A percentile compares a stretch with the other conserved stretches of the same genome.
These are phyloP conservation scores for Cerastoderma edule DNA, from an alignment of 2,888 invertebrate species.

Conservation along the genomic window DNA sequence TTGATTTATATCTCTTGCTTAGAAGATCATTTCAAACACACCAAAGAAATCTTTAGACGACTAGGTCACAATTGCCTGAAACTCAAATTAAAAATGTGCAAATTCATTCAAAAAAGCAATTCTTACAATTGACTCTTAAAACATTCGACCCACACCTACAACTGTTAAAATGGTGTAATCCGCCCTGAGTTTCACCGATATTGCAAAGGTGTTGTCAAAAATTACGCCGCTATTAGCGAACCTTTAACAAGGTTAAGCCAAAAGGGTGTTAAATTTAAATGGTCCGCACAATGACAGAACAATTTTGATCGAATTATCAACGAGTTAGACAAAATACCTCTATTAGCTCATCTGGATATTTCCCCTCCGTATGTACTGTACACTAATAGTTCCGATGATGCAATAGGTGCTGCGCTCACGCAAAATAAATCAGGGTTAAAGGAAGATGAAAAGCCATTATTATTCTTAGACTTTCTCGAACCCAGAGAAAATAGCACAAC, in stretches of 20 bases:
- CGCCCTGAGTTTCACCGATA: constrained; percentile 1
- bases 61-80: constrained; percentile 37
- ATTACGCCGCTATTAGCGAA: constrained; percentile 2
- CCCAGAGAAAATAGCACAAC: too few relatives aligned
- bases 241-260: constrained; percentile 21
- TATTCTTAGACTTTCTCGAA: too few relatives aligned
- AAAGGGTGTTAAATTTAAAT: constrained; percentile 18
- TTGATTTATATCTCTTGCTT: background rate
- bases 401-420: background rate
- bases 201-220: background rate
- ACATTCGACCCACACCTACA: background rate
- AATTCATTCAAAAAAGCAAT: constrained; percentile 37
- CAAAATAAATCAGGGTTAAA: too few relatives aligned
- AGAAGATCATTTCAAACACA: constrained; percentile 50
- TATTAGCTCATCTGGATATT: constrained; percentile 1
- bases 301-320: background rate
- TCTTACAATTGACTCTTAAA: constrained; percentile 40
- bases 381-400: background rate
- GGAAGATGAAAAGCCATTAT: too few relatives aligned
- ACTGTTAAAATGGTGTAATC: constrained; percentile 6
- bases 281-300: background rate
- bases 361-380: constrained; percentile 5
- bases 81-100: constrained; percentile 49
- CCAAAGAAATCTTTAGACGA: constrained; percentile 32
- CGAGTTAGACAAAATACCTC: background rate